phyloP scores from a whole-genome alignment of 2,797 vertebrate genomes.

The Bradypus variegatus region DNA sequence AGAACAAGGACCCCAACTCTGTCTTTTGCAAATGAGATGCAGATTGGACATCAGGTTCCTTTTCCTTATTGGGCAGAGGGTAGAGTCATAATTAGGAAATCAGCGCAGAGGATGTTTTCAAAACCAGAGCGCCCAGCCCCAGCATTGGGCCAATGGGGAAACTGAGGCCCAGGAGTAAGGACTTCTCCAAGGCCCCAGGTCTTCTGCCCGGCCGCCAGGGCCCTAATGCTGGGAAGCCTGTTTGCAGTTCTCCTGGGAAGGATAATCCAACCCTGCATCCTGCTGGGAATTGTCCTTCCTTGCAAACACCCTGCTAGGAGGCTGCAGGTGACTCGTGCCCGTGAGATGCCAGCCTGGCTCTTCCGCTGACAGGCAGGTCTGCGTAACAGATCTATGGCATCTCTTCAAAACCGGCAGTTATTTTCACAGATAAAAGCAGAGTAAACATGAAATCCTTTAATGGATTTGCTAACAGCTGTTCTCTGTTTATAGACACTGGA shows the following conservation, averaged over 20 bases:
- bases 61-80: background rate
- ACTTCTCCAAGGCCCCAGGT: background rate
- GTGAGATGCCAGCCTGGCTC: background rate
- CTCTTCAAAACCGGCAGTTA: background rate
- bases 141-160: background rate
- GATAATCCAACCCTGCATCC: background rate
- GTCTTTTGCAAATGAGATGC: background rate
- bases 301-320: background rate
- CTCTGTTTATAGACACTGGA: background rate
- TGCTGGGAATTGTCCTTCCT: background rate
- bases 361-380: background rate
- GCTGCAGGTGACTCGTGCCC: background rate
- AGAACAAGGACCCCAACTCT: background rate
- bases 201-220: background rate
- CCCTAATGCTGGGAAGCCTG: background rate
- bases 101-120: accelerated
- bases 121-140: background rate
- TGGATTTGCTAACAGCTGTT: background rate
- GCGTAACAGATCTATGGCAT: background rate
- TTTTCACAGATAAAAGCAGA: background rate
- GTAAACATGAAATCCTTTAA: background rate
- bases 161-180: background rate
- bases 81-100: background rate
- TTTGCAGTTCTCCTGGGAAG: background rate
- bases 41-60: background rate